phyloP scores from a whole-genome alignment of 1,140 invertebrate species.

The Tetraneura akinire region DNA sequence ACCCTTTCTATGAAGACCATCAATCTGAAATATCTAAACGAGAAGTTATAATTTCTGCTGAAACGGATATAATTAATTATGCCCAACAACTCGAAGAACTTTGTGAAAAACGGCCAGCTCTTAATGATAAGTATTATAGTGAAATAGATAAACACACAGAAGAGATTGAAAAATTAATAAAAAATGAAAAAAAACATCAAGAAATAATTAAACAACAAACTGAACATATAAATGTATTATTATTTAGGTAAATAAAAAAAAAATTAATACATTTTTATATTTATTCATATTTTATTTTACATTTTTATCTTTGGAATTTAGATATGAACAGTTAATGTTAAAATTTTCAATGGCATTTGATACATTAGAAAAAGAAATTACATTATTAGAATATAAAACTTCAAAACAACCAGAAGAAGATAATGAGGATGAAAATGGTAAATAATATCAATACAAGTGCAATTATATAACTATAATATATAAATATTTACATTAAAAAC shows the following conservation, averaged over 20 bases:
- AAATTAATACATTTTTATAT: background rate
- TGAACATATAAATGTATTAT: conserved; percentile 19
- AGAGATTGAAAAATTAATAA: conserved; percentile 33
- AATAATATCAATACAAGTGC: background rate
- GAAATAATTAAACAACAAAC: conserved; percentile 38
- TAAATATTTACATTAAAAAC: background rate
- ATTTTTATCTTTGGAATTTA: conserved; percentile 1
- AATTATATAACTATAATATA: background rate
- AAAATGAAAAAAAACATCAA: conserved; percentile 27
- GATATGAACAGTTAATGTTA: conserved; percentile 43
- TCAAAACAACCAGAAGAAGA: conserved; percentile 27
- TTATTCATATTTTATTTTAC: background rate
- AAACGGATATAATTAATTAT: conserved; percentile 18
- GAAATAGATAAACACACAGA: conserved; percentile 43
- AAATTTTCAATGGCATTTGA: conserved; percentile 40
- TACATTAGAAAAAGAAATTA: conserved; percentile 19
- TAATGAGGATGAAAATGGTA: background rate
- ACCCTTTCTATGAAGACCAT: conserved; percentile 44
- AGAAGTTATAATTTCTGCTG: conserved; percentile 41
- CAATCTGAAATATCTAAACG: conserved; percentile 34
- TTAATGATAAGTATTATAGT: conserved; percentile 40
- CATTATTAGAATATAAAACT: conserved; percentile 20
- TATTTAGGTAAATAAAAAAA: conserved; percentile 32
- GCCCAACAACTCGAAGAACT: conserved; percentile 5
- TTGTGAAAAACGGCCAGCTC: conserved; percentile 15